Evolutionary conservation across 2,797 vertebrate genomes (phyloP).

Genomic region (Helicolenus hilgendorfi): DNA sequence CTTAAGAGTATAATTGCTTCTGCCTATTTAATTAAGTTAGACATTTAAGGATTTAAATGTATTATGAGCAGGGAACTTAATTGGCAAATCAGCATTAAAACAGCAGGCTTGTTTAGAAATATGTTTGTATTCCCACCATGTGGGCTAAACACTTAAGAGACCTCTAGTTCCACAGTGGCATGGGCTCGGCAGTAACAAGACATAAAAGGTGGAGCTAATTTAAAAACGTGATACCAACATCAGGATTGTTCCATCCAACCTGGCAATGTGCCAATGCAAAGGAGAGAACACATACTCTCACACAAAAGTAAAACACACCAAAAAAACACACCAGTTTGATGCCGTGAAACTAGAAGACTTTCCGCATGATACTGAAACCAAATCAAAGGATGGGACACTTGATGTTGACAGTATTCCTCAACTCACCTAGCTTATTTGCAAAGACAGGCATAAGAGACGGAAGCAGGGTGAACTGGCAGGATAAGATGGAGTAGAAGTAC

Average conservation of each 20-base stretch:
- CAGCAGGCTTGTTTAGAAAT: background rate
- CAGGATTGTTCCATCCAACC: background rate
- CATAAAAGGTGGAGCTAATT: background rate
- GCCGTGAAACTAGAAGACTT: background rate
- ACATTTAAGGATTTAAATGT: background rate
- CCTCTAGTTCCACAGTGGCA: background rate
- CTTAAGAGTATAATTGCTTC: background rate
- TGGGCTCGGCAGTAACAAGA: background rate
- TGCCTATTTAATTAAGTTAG: conserved; percentile 10
- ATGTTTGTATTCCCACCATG: background rate
- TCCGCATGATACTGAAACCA: background rate
- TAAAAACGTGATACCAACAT: conserved; percentile 13
- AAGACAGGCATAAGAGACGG: conserved; percentile 92
- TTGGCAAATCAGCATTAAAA: background rate
- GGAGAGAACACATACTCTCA: background rate
- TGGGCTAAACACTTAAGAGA: background rate
- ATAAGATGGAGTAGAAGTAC: conserved; percentile 92
- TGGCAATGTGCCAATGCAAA: background rate
- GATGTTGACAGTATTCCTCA: background rate
- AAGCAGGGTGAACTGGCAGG: conserved; percentile 91
- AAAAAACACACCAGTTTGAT: background rate
- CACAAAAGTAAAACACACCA: fast-evolving
- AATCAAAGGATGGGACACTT: background rate
- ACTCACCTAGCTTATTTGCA: conserved; percentile 94
- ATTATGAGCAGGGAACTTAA: background rate